Evolutionary conservation across 1,140 invertebrate species (phyloP).

Genomic region (Drosophila neocordata): DNA sequence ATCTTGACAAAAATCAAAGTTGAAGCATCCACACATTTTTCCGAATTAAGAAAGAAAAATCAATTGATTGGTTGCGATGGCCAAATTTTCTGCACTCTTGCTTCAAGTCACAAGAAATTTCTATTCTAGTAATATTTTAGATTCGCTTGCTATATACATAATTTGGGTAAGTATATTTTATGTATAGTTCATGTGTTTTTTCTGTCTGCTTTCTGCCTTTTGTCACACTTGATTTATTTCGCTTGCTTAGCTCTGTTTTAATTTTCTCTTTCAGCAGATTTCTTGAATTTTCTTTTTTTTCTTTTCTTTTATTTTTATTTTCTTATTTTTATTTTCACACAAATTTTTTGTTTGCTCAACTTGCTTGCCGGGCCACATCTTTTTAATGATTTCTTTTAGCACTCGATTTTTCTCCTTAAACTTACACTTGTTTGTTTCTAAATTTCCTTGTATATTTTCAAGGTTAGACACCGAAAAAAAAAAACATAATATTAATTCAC

Average conservation of each 20-base stretch:
- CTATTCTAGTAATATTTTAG: slow-evolving; percentile 20
- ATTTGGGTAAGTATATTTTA: neutral
- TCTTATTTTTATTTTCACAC: neutral
- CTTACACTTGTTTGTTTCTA: slow-evolving; percentile 5
- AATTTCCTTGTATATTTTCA: slow-evolving; percentile 22
- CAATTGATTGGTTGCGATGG: slow-evolving; percentile 73
- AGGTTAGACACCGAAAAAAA: slow-evolving; percentile 28
- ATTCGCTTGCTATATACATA: slow-evolving; percentile 33
- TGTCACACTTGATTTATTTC: slow-evolving; percentile 74
- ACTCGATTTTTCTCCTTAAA: neutral
- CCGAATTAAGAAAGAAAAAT: slow-evolving; percentile 54
- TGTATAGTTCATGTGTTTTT: slow-evolving; percentile 4
- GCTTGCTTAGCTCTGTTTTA: slow-evolving; percentile 51
- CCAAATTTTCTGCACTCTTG: slow-evolving; percentile 72
- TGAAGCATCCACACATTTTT: neutral
- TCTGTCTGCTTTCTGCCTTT: slow-evolving; percentile 22
- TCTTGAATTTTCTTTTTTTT: slow-evolving; percentile 47
- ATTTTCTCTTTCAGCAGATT: slow-evolving; percentile 52
- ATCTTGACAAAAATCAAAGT: slow-evolving; percentile 1
- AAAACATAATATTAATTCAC: slow-evolving; percentile 23
- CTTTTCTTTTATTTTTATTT: slow-evolving; percentile 33
- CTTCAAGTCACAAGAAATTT: slow-evolving; percentile 63
- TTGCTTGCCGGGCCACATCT: neutral
- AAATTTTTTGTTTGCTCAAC: neutral
- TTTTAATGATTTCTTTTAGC: slow-evolving; percentile 1